phyloP scores from a whole-genome alignment of 2,888 invertebrate species.

The Lomographa bimaculata region DNA sequence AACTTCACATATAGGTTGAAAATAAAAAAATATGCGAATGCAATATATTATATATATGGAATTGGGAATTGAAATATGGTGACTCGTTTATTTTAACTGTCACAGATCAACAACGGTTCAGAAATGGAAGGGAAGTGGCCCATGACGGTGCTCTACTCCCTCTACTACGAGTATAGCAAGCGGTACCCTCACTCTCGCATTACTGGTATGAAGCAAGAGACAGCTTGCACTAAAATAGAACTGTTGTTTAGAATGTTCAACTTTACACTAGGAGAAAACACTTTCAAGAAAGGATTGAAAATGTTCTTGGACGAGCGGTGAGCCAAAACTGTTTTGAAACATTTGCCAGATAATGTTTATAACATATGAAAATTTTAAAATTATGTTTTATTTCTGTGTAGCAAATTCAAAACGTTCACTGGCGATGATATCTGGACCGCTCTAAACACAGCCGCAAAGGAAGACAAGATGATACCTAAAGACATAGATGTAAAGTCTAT shows the following conservation, averaged over 20 bases:
- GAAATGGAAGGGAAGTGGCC: conserved; percentile 92
- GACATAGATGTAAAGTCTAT: conserved; percentile 86
- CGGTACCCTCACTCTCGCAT: conserved; percentile 90
- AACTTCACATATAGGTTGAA: no score
- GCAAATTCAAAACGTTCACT: conserved; percentile 89
- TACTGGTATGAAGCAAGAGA: conserved; percentile 89
- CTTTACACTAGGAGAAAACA: conserved; percentile 90
- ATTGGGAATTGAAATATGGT: no score
- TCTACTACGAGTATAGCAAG: conserved; percentile 92
- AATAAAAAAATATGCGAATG: no score
- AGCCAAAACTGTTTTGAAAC: conserved; percentile 18
- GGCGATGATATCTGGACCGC: conserved; percentile 92
- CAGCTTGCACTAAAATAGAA: conserved; percentile 89
- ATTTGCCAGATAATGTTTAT: not conserved
- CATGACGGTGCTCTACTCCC: conserved; percentile 89
- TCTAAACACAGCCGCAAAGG: conserved; percentile 86
- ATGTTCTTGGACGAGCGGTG: conserved; percentile 86
- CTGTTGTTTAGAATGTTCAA: conserved; percentile 95
- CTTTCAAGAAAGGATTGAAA: conserved; percentile 89
- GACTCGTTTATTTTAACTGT: no score
- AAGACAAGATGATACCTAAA: conserved; percentile 77
- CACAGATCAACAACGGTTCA: conserved; percentile 86
- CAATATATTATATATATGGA: no score
- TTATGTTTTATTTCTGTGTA: conserved; percentile 40
- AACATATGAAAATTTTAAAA: not conserved